Evolutionary conservation across 37 sponge, comb jelly and placozoan species (phyloP), one percentile per base, ranked within the genome.

Genomic region (Tethya wilhelma): DNA sequence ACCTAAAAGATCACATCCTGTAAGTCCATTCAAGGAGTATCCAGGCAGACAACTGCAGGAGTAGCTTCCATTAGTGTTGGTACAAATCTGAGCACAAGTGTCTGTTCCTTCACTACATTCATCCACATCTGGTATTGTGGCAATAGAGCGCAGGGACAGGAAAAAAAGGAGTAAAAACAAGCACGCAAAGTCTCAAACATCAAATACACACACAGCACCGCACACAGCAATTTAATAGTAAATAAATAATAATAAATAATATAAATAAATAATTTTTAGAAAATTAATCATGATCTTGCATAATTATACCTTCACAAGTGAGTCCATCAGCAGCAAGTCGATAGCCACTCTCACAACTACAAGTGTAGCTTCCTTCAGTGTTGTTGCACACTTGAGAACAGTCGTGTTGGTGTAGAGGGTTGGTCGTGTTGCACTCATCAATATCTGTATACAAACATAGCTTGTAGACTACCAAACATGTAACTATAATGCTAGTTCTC

Each of bases 101-200:
- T 72, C 32, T 71, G 39, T 9, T 23, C 57, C 58, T 14, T 30
- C 33, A 31, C 17, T 30, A 56, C 90, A 90, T 59, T 90, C 90
- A 78, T 90, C 55, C 5, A 84, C 79, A 79, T 90, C 91, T 89
- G 37, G 6, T n/a, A n/a, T n/a, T n/a, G n/a, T n/a, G n/a, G n/a
- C n/a, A n/a, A 49, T 19, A 49, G 53, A 14, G 53, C 53, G 14
- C 53, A 49, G 14, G 53, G 53, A 14, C 53, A 19, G 14, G 14
- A 49, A 49, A 49, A 49, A 49, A 14, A 49, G 53, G 53, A 14
- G 14, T 49, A 9, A 49, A 49, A 49, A 49, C 9, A 49, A 19
- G 53, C 9, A 14, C 9, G 14, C 14, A 49, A 49, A 49, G 53
- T 49, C 53, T 49, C 53, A 49, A 49, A 19, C 14, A 49, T 19